Percentiles rank a stretch among this genome's conserved stretches.
Conservation (phyloP, 2,888 invertebrate species). For the Xestia c-nigrum region DNA sequence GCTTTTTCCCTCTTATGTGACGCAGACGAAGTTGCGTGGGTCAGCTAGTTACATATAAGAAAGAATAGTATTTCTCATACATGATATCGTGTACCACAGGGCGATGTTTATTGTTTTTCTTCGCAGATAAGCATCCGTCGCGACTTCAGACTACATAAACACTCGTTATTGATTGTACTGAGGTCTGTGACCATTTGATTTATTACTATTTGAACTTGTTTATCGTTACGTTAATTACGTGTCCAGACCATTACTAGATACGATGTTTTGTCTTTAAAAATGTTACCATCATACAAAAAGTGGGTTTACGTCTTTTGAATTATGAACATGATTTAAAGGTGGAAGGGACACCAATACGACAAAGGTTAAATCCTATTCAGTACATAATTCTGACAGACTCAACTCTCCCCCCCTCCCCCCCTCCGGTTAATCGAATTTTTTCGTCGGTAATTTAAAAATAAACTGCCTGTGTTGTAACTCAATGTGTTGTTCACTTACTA, state of each 20-base stretch:
- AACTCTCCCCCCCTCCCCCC: too few species aligned
- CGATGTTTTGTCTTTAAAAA: neutral
- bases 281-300: neutral
- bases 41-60: neutral
- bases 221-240: constrained; percentile 38
- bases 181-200: constrained; percentile 66
- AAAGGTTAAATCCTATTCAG: too few species aligned
- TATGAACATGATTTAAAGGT: neutral
- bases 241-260: constrained; percentile 16
- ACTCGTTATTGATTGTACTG: constrained; percentile 58
- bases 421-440: too few species aligned
- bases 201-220: constrained; percentile 47
- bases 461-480: too few species aligned
- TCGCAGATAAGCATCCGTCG: constrained; percentile 56
- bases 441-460: too few species aligned
- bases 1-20: too few species aligned
- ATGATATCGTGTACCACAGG: constrained; percentile 15
- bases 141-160: constrained; percentile 55
- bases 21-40: too few species aligned
- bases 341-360: too few species aligned
- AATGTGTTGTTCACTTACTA: neutral
- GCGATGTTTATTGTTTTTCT: constrained; percentile 57
- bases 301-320: neutral
- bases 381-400: too few species aligned
- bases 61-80: constrained; percentile 20